These are phyloP conservation scores for Bombycilla garrulus DNA, from an alignment of 2,113 vertebrate species.

Conservation along the genomic window DNA sequence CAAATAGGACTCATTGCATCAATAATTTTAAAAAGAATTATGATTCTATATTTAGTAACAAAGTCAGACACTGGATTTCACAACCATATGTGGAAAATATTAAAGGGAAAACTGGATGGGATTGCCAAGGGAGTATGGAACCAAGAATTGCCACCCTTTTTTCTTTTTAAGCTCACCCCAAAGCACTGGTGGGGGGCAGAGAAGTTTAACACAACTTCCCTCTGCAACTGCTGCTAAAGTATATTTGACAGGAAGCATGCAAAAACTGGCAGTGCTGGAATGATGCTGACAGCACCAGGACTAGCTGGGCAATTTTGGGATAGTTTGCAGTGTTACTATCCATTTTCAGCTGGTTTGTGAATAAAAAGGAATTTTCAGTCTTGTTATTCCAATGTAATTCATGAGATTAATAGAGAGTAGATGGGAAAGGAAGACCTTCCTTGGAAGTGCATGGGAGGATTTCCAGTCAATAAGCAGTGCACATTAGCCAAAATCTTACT, in stretches of 20 bases:
- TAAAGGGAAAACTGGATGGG: background rate
- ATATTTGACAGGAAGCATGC: background rate
- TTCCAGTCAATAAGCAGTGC: background rate
- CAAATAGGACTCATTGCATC: background rate
- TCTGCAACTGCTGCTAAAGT: background rate
- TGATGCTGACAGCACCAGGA: background rate
- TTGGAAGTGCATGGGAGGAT: background rate
- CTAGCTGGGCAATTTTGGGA: background rate
- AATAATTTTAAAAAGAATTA: background rate
- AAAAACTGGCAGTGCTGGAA: background rate
- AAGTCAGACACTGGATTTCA: constrained; percentile 4
- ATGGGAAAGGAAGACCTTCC: background rate
- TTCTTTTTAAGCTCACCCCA: background rate
- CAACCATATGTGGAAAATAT: constrained; percentile 56
- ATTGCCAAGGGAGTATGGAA: background rate
- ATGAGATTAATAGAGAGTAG: background rate
- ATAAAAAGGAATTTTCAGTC: background rate
- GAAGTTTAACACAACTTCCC: background rate
- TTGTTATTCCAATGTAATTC: background rate
- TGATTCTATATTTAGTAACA: constrained; percentile 6
- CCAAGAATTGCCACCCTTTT: background rate
- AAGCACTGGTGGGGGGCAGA: background rate
- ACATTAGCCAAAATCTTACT: background rate
- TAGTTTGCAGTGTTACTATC: background rate
- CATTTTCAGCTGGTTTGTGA: background rate